Evolutionary conservation across 2,888 invertebrate species (phyloP).

Genomic region (Caenorhabditis sp.): DNA sequence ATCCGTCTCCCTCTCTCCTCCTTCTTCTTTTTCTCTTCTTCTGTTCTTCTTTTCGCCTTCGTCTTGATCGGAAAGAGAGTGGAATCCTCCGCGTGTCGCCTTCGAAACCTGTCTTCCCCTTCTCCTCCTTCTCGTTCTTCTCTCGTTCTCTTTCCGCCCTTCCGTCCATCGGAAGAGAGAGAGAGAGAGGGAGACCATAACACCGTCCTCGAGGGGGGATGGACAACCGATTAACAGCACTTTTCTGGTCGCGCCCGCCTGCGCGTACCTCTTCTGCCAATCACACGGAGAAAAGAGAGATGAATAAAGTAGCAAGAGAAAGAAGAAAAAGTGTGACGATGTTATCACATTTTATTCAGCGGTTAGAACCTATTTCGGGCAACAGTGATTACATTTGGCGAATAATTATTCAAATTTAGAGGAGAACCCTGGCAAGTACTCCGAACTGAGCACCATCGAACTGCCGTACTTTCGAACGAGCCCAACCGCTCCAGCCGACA

Average conservation of each 20-base stretch:
- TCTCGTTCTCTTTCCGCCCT: not conserved
- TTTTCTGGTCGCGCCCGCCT: slow-evolving; percentile 23
- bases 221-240: slow-evolving; percentile 50
- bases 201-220: too few species aligned
- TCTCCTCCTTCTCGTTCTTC: slow-evolving; percentile 1
- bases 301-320: too few species aligned
- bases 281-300: too few species aligned
- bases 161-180: not conserved
- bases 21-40: too few species aligned
- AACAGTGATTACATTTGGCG: too few species aligned
- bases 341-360: too few species aligned
- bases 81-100: not conserved
- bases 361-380: too few species aligned
- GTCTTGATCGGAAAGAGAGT: slow-evolving; percentile 1
- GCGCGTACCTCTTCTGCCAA: not conserved
- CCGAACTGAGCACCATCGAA: slow-evolving; percentile 66
- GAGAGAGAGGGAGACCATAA: too few species aligned
- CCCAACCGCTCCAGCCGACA: slow-evolving; percentile 62
- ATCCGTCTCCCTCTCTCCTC: slow-evolving; percentile 2
- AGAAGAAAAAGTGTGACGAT: too few species aligned
- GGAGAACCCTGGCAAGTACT: slow-evolving; percentile 58
- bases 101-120: slow-evolving; percentile 9
- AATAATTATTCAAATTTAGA: slow-evolving; percentile 41
- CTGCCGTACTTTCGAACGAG: slow-evolving; percentile 61
- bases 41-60: too few species aligned